These are phyloP conservation scores for Limnodromus scolopaceus DNA, from an alignment of 2,797 vertebrate genomes.

Conservation along the genomic window DNA sequence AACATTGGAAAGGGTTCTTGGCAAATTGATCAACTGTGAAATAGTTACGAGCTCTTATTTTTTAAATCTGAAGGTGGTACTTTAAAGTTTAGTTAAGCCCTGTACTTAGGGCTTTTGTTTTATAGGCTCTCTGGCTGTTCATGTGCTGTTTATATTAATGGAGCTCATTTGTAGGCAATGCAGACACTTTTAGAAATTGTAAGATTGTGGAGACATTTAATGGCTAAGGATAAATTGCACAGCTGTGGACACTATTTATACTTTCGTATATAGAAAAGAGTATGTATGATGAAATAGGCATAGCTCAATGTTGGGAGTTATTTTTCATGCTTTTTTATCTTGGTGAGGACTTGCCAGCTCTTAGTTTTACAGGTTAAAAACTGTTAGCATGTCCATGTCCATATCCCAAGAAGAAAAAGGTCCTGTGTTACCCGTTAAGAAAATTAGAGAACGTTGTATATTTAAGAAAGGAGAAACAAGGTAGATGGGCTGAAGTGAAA, in stretches of 20 bases:
- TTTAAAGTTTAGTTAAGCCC: not conserved
- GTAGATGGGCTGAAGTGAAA: not conserved
- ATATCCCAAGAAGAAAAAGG: not conserved
- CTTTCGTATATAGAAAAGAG: not conserved
- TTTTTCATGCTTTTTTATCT: not conserved
- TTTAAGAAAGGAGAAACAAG: not conserved
- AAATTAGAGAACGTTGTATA: not conserved
- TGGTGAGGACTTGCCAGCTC: not conserved
- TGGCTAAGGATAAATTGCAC: constrained; percentile 30
- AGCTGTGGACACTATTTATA: constrained; percentile 61
- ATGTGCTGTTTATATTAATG: constrained; percentile 21
- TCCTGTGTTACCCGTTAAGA: not conserved
- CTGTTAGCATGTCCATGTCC: not conserved
- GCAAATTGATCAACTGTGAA: not conserved
- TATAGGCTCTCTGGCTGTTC: not conserved
- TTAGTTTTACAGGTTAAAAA: not conserved
- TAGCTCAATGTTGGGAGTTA: not conserved
- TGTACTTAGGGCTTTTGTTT: not conserved
- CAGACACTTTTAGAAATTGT: constrained; percentile 26
- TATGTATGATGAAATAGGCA: not conserved
- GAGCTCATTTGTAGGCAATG: constrained; percentile 43
- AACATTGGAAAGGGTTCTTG: not conserved
- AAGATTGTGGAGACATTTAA: constrained; percentile 33
- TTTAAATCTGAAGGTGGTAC: not conserved
- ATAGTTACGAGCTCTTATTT: not conserved